Evolutionary conservation across 2,113 vertebrate species (phyloP).

Genomic region (Dolichallabes microphthalmus): DNA sequence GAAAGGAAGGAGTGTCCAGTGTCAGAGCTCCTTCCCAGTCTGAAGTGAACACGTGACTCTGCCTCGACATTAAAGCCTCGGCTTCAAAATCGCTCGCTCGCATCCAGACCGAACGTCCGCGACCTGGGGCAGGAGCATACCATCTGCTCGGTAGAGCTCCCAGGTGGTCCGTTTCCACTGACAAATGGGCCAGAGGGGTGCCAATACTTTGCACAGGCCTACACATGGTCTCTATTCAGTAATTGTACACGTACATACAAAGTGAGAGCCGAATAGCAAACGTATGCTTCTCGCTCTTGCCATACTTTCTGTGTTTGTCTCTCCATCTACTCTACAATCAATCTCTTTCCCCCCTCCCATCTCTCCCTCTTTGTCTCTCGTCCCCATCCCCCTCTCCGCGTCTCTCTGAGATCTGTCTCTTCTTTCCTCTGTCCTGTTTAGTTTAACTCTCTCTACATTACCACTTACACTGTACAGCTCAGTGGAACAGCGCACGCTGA

Average conservation of each 20-base stretch:
- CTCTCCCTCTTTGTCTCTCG: neutral
- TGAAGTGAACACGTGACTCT: neutral
- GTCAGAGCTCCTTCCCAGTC: neutral
- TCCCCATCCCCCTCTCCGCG: neutral
- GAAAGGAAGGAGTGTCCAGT: constrained; percentile 6
- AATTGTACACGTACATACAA: neutral
- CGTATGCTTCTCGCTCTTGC: neutral
- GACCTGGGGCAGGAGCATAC: neutral
- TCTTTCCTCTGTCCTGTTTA: constrained; percentile 80
- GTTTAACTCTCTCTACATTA: constrained; percentile 84
- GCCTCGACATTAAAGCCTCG: neutral
- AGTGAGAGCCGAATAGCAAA: neutral
- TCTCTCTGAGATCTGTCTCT: constrained; percentile 48
- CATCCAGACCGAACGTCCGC: neutral
- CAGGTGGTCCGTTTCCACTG: neutral
- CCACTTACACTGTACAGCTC: constrained; percentile 83
- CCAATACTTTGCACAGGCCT: neutral
- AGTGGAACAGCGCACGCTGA: constrained; percentile 79
- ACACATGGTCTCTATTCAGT: neutral
- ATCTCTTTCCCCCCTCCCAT: neutral
- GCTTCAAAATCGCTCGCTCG: neutral
- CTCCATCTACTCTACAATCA: neutral
- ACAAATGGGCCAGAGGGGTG: neutral
- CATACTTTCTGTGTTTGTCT: neutral
- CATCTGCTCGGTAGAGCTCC: neutral